Evolutionary conservation across 2,888 invertebrate species (phyloP), one percentile per base, ranked within the genome.

Genomic region (Chymomyza fuscimana): DNA sequence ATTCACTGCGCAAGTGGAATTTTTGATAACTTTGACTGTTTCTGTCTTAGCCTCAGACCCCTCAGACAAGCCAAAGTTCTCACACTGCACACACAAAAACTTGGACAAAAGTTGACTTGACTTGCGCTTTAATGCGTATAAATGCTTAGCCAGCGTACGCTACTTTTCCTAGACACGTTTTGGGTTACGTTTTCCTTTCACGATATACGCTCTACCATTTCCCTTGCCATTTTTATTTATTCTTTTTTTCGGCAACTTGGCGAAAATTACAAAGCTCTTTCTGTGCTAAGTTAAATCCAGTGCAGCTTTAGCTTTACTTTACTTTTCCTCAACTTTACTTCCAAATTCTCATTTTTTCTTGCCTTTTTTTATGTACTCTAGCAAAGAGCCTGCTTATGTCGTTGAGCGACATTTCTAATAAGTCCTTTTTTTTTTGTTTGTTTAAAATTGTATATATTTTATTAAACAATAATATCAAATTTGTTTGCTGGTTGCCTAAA

Each of bases 1-100:
- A 88, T 88, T 88, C 87, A 86, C 82, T 80, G 86, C 87, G 79
- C 85, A 88, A 86, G 88, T 82, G 87, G 87, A 85, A 86, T 88
- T 86, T 85, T 86, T 86, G 88, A 88, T 88, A 85, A 85, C 85
- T 85, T 85, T 86, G 72, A 77, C 74, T 56, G 58, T 25, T 25
- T 25, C 22, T 52, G 52, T 16, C 15, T 15, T 7, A 32, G 32
- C 19, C 25, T 61, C 46, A 16, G 40, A 40, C 40, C 40, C 16
- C 32, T 7, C 32, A 5, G 32, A 29, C 15, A 29, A 59, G 4
- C 22, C 29, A 25, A 16, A 58, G 19, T 29, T 19, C 29, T 58
- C 29, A 10, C 22, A 2, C 9, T 0, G 12, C 40, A 46, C 40
- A 46, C 40, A 46, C 40, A 12, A 46, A 83, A 87, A 86, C 73